These are phyloP conservation scores for Cuculus canorus DNA, from an alignment of 2,797 vertebrate species.

Conservation along the genomic window DNA sequence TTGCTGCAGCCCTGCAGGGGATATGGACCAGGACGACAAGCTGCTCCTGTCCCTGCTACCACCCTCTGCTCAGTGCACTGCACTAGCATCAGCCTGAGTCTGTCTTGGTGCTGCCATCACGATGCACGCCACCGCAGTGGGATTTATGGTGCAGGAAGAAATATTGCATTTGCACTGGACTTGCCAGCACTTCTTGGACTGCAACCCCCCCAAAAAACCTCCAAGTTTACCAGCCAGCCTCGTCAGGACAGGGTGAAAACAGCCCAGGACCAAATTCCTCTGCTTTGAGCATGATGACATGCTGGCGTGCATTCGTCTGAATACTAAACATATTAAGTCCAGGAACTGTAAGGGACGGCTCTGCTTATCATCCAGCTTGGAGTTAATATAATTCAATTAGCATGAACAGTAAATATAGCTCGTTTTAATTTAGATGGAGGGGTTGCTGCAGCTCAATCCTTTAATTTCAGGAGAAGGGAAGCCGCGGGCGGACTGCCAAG, in stretches of 20 bases:
- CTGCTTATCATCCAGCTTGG: slow-evolving; percentile 24
- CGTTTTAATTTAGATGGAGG: slow-evolving; percentile 1
- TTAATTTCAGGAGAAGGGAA: background rate
- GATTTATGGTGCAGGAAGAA: background rate
- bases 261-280: background rate
- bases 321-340: background rate
- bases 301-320: background rate
- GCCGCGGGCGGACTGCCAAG: background rate
- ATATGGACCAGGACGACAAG: rapidly evolving
- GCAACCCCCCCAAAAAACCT: rapidly evolving
- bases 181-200: background rate
- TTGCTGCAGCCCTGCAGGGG: background rate
- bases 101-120: rapidly evolving
- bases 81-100: rapidly evolving
- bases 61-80: background rate
- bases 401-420: background rate
- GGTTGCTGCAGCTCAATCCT: background rate
- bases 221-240: rapidly evolving
- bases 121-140: rapidly evolving
- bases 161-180: rapidly evolving
- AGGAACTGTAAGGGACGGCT: background rate
- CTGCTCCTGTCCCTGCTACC: background rate
- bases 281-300: background rate
- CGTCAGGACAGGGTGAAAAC: background rate
- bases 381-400: slow-evolving; percentile 34